Percentiles rank a stretch among this genome's conserved stretches.
phyloP scores from a whole-genome alignment of 2,113 vertebrate species.

The Sterrhoptilus dennistouni region DNA sequence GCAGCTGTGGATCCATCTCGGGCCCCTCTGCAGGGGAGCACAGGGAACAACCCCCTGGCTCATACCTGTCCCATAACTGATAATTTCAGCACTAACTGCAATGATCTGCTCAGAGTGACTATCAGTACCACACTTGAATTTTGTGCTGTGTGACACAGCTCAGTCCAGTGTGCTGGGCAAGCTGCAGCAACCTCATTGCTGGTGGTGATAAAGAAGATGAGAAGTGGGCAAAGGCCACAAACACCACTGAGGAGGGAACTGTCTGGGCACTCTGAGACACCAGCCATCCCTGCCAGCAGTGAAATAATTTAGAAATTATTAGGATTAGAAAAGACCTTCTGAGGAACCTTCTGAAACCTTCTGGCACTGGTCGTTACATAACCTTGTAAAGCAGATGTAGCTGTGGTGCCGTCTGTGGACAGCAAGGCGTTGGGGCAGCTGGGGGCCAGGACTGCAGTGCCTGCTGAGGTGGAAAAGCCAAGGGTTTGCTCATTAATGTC shows the following conservation, averaged over 20 bases:
- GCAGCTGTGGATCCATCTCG: rapidly evolving
- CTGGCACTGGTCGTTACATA: background rate
- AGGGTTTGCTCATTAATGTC: background rate
- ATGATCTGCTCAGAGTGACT: background rate
- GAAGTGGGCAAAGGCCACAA: background rate
- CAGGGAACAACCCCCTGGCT: background rate
- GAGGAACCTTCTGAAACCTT: background rate
- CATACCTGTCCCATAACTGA: background rate
- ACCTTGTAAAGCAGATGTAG: background rate
- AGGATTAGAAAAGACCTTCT: background rate
- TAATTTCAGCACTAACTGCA: background rate
- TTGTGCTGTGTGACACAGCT: background rate
- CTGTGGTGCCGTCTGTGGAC: background rate
- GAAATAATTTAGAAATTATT: background rate
- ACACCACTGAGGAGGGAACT: background rate
- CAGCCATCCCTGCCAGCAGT: background rate
- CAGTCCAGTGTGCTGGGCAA: background rate
- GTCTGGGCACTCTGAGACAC: background rate
- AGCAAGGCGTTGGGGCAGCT: background rate
- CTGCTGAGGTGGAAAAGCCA: background rate
- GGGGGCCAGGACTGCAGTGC: background rate
- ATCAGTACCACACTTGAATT: rapidly evolving
- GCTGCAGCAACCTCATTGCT: background rate
- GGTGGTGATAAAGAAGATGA: background rate
- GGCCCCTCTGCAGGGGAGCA: background rate